Evolutionary conservation across 1,140 invertebrate species (phyloP).

Genomic region (Samia ricini): DNA sequence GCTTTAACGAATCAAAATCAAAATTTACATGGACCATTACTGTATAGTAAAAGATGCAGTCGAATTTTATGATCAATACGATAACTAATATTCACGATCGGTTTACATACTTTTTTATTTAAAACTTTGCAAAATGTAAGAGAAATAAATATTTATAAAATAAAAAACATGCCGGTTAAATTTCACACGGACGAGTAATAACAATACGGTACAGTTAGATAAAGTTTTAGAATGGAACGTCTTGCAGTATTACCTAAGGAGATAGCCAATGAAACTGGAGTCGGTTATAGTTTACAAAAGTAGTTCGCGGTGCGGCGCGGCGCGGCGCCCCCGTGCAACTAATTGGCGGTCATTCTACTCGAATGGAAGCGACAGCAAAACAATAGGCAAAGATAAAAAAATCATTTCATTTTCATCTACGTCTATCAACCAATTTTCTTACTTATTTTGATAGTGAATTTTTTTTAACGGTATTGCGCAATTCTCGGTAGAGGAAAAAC

Average conservation of each 20-base stretch:
- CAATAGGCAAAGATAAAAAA: not conserved
- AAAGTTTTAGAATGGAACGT: conserved; percentile 17
- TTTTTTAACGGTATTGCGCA: too few species aligned
- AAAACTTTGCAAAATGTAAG: not conserved
- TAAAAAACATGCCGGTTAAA: conserved; percentile 13
- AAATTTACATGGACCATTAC: not conserved
- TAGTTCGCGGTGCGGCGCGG: conserved; percentile 53
- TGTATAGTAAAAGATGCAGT: not conserved
- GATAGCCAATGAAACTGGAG: conserved; percentile 23
- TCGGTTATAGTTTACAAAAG: conserved; percentile 45
- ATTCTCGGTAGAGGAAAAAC: too few species aligned
- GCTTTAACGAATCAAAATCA: not conserved
- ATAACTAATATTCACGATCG: not conserved
- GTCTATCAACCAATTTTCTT: too few species aligned
- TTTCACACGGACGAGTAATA: conserved; percentile 15
- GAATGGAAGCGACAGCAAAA: conserved; percentile 38
- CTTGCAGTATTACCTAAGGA: conserved; percentile 3
- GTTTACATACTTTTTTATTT: not conserved
- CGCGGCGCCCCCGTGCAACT: conserved; percentile 60
- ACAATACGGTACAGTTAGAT: conserved; percentile 23
- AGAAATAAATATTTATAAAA: too few species aligned
- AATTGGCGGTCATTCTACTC: conserved; percentile 48
- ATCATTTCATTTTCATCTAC: not conserved
- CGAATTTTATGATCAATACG: not conserved
- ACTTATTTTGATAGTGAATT: too few species aligned